These are phyloP conservation scores for Suncus etruscus DNA, from an alignment of 2,113 vertebrate species.

Conservation along the genomic window DNA sequence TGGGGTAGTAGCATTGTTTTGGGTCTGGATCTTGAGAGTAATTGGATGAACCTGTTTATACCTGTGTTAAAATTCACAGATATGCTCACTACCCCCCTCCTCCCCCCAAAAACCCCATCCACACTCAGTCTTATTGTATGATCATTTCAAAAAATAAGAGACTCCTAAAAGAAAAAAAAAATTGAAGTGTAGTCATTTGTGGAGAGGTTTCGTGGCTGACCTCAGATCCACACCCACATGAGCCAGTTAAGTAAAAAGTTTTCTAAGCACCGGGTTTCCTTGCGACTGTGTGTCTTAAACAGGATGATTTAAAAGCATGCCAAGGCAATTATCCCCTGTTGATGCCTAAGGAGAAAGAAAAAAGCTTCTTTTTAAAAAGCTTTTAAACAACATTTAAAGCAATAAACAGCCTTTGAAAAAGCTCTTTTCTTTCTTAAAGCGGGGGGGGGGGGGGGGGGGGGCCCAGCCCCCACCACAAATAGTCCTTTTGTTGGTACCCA, in stretches of 20 bases:
- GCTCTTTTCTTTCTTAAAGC: constrained; percentile 70
- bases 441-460: too few relatives aligned
- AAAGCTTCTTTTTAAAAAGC: constrained; percentile 74
- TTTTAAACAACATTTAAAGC: constrained; percentile 82
- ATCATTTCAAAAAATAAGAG: neutral
- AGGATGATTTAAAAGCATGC: constrained; percentile 81
- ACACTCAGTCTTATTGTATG: constrained; percentile 24
- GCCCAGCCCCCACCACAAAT: constrained; percentile 10
- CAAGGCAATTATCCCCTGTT: constrained; percentile 79
- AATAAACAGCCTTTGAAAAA: constrained; percentile 74
- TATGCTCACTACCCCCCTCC: neutral
- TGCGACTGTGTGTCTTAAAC: constrained; percentile 76
- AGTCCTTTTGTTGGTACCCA: constrained; percentile 61
- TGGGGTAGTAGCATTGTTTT: neutral
- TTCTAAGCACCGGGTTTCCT: constrained; percentile 65
- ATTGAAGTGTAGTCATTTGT: neutral
- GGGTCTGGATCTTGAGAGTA: neutral
- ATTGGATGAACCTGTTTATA: neutral
- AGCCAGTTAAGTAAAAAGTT: constrained; percentile 79
- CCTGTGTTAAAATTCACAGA: neutral
- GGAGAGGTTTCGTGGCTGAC: constrained; percentile 29
- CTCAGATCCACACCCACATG: constrained; percentile 59
- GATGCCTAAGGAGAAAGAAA: constrained; percentile 75
- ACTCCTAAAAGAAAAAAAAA: constrained; percentile 8
- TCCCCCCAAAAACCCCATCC: too few relatives aligned